Conservation (phyloP, 2,113 vertebrate genomes). For the Pteropus alecto region DNA sequence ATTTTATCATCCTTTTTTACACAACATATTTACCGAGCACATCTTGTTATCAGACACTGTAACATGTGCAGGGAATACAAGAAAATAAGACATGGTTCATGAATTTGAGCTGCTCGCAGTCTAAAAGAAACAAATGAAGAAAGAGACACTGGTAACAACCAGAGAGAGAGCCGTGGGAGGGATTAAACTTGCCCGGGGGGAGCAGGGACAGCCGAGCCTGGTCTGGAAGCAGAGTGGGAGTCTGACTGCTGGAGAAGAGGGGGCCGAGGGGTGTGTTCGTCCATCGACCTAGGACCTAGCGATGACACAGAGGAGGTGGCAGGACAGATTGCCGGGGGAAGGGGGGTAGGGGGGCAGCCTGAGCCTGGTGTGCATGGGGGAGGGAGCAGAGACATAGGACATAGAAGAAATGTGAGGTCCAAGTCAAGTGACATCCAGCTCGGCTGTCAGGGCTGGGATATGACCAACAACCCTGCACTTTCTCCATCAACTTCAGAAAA, state of each 20-base stretch:
- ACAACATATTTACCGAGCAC: neutral
- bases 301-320: too few relatives aligned
- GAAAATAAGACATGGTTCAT: neutral
- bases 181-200: too few relatives aligned
- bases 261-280: accelerated
- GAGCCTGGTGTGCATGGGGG: accelerated
- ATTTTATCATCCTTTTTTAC: neutral
- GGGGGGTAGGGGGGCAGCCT: too few relatives aligned
- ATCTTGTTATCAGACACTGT: neutral
- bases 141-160: neutral
- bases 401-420: neutral
- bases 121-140: neutral
- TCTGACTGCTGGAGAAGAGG: neutral
- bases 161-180: neutral
- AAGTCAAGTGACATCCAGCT: neutral
- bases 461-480: neutral
- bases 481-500: neutral
- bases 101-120: neutral
- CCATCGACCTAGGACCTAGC: too few relatives aligned
- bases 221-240: neutral
- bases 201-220: neutral
- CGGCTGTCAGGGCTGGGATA: neutral
- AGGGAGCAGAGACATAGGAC: neutral
- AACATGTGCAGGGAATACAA: neutral
- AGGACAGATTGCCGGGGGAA: neutral